These are phyloP conservation scores for Pangasius mekongensis DNA, from an alignment of 2,797 vertebrate genomes.

Conservation along the genomic window DNA sequence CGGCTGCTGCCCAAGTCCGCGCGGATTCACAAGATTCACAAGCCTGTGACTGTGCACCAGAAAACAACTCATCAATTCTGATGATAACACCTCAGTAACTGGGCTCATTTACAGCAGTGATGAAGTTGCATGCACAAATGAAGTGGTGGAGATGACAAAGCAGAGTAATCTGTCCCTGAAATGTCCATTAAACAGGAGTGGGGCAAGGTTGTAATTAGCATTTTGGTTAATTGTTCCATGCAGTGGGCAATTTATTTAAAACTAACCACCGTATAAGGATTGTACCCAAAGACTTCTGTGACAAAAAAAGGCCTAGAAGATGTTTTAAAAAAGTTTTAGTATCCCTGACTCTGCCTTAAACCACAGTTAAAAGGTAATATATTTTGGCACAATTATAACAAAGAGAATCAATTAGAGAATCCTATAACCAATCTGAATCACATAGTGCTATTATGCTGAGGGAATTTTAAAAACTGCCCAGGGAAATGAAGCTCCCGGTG, in stretches of 20 bases:
- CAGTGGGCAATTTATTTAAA: neutral
- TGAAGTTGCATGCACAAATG: neutral
- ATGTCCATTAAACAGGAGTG: slow-evolving; percentile 3
- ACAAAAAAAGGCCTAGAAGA: neutral
- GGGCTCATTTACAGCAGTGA: slow-evolving; percentile 4
- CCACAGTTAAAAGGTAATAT: neutral
- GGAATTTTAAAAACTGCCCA: neutral
- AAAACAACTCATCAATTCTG: slow-evolving; percentile 1
- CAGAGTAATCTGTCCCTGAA: slow-evolving; percentile 13
- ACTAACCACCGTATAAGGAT: neutral
- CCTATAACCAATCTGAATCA: neutral
- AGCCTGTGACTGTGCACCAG: neutral
- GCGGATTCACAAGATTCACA: too few relatives aligned
- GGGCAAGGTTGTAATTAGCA: neutral
- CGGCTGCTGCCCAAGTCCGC: neutral
- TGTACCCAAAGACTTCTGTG: neutral
- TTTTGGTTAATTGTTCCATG: neutral
- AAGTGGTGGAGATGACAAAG: slow-evolving; percentile 9
- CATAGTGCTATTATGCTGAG: neutral
- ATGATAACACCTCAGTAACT: neutral
- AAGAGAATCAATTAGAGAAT: neutral
- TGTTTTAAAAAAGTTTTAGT: neutral
- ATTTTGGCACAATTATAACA: neutral
- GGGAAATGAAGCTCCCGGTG: neutral
- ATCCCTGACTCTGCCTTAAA: neutral